phyloP scores from a whole-genome alignment of 2,113 vertebrate species.

The Marcusenius ussheri region DNA sequence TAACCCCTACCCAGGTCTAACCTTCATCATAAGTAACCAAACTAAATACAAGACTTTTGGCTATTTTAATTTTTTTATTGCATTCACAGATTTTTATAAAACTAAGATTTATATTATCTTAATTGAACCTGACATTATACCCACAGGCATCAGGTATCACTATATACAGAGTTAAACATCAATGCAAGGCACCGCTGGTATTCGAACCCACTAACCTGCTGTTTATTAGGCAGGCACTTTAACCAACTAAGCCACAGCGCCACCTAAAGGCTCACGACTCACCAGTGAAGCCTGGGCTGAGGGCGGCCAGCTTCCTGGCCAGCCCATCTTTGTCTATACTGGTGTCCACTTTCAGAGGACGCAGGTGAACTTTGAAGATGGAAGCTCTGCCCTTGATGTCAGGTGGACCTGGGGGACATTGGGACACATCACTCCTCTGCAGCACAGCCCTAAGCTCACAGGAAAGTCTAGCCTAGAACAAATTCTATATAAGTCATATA shows the following conservation, averaged over 20 bases:
- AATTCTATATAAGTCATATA: not conserved
- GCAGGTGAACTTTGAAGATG: slow-evolving; percentile 69
- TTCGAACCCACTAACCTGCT: not conserved
- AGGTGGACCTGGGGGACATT: slow-evolving; percentile 56
- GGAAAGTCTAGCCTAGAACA: not conserved
- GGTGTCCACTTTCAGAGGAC: slow-evolving; percentile 60
- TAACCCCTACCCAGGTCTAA: not conserved
- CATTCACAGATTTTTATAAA: not conserved
- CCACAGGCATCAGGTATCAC: not conserved
- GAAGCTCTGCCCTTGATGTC: slow-evolving; percentile 70
- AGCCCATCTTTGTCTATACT: slow-evolving; percentile 48
- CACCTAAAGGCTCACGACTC: slow-evolving; percentile 16
- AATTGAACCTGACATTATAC: no score
- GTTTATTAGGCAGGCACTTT: not conserved
- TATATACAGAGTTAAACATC: not conserved
- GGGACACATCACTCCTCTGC: no score
- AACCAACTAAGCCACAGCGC: not conserved
- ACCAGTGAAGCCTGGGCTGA: slow-evolving; percentile 71
- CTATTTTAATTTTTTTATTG: not conserved
- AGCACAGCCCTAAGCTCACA: not conserved
- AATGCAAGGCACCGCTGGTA: not conserved
- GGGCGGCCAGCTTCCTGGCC: slow-evolving; percentile 55
- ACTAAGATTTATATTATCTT: not conserved
- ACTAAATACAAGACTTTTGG: not conserved
- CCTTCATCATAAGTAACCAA: not conserved